phyloP scores from a whole-genome alignment of 2,888 invertebrate genomes.

The Hyposoter dolosus region DNA sequence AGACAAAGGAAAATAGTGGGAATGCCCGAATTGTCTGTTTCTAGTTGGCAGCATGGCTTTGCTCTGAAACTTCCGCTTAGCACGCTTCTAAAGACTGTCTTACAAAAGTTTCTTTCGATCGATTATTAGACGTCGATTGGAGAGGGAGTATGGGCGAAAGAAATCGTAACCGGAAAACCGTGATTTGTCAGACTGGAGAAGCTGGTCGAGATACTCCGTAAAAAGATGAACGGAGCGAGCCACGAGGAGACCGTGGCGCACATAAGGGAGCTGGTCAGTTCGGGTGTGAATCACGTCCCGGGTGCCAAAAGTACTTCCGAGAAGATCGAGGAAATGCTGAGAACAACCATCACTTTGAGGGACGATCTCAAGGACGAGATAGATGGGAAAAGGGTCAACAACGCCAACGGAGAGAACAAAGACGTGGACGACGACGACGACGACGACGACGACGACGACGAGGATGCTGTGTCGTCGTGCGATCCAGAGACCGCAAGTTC shows the following conservation, averaged over 20 bases:
- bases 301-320: slow-evolving; percentile 50
- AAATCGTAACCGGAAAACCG: slow-evolving; percentile 76
- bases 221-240: slow-evolving; percentile 75
- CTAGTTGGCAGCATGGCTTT: slow-evolving; percentile 81
- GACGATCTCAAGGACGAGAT: slow-evolving; percentile 44
- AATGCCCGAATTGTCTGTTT: slow-evolving; percentile 73
- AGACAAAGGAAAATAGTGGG: slow-evolving; percentile 20
- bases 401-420: slow-evolving; percentile 9
- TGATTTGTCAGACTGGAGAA: slow-evolving; percentile 84
- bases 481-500: slow-evolving; percentile 60
- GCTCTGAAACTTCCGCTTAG: slow-evolving; percentile 78
- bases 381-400: not conserved
- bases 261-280: slow-evolving; percentile 68
- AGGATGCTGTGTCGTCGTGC: slow-evolving; percentile 61
- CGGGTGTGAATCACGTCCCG: slow-evolving; percentile 59
- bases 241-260: slow-evolving; percentile 70
- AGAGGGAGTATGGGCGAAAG: slow-evolving; percentile 55
- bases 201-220: slow-evolving; percentile 81
- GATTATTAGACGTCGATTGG: slow-evolving; percentile 74
- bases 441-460: slow-evolving; percentile 58
- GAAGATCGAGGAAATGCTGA: slow-evolving; percentile 58
- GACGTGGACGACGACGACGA: slow-evolving; percentile 60
- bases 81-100: slow-evolving; percentile 79
- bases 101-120: slow-evolving; percentile 75
- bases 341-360: slow-evolving; percentile 31